phyloP scores from a whole-genome alignment of 2,113 vertebrate species.

The Mustelus asterias region DNA sequence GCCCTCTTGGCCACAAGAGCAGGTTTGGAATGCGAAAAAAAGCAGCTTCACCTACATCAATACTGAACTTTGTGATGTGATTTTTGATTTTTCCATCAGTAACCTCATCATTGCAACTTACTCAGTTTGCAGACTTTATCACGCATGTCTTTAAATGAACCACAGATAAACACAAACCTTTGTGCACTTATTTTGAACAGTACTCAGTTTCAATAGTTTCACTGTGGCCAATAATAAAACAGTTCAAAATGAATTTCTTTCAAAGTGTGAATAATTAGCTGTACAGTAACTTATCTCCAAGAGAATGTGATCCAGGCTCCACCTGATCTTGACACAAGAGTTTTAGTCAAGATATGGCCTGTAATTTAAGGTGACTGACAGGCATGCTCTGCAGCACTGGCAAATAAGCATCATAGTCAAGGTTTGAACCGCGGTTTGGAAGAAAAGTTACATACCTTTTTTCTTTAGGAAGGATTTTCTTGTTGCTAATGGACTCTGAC shows the following conservation, averaged over 20 bases:
- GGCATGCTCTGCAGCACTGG: too few species aligned
- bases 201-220: background rate
- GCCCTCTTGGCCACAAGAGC: background rate
- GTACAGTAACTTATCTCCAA: background rate
- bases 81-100: background rate
- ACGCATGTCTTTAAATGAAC: background rate
- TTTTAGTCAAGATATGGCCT: background rate
- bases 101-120: background rate
- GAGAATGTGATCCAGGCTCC: background rate
- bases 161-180: background rate
- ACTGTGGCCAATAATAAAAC: background rate
- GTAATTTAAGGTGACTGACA: background rate
- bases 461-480: constrained; percentile 91
- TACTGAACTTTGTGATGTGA: background rate
- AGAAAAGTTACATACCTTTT: constrained; percentile 72
- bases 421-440: background rate
- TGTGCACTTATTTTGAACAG: background rate
- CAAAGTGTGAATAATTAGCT: background rate
- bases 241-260: background rate
- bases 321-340: too few species aligned
- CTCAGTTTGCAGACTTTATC: background rate
- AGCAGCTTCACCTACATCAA: background rate
- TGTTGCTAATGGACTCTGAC: constrained; percentile 77
- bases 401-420: background rate
- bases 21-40: background rate